Evolutionary conservation across 2,113 vertebrate species (phyloP), one percentile per base, ranked within the genome.

Genomic region (Menura novaehollandiae): DNA sequence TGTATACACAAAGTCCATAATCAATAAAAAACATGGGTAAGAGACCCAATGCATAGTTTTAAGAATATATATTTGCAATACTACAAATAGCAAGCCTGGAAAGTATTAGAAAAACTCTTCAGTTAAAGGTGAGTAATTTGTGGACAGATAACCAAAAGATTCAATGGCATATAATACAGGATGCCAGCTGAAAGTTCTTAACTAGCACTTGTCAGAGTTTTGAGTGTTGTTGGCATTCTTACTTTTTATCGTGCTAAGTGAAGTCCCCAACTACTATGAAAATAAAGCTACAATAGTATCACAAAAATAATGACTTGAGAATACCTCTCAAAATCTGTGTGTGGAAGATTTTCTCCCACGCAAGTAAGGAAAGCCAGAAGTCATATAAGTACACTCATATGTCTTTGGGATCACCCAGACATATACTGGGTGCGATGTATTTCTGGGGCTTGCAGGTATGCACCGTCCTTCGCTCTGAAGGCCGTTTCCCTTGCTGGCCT

Each of bases 401-500:
- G 46, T 28, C 41, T 81, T 62, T 23, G 35, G 55, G 23, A 74
- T 63, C 41, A 58, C 26, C 9, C 24, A 63, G 30, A 63, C n/a
- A 60, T 18, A 30, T 0, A 10, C 7, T 8, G 4, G 4, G 30
- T 30, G 43, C 46, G 39, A 47, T 9, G 26, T 1, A 13, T 33
- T 44, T 49, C 28, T 27, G 24, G 9, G 13, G 4, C 32, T 5
- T 3, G 2, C 14, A 53, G 12, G 8, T 23, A 72, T 20, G 11
- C 56, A 49, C 15, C 12, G 7, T 44, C 39, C 28, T n/a, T 17
- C 3, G 14, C 53, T 60, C 39, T 37, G 39, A 84, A 44, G 14
- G 51, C 23, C 1, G 2, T 56, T 83, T 75, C n/a, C 26, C 71
- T 51, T 1, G 11, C 53, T 8, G 9, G 30, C 49, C 72, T 37